These are phyloP conservation scores for Orthonyx spaldingii DNA, from an alignment of 2,113 vertebrate genomes.

Conservation along the genomic window DNA sequence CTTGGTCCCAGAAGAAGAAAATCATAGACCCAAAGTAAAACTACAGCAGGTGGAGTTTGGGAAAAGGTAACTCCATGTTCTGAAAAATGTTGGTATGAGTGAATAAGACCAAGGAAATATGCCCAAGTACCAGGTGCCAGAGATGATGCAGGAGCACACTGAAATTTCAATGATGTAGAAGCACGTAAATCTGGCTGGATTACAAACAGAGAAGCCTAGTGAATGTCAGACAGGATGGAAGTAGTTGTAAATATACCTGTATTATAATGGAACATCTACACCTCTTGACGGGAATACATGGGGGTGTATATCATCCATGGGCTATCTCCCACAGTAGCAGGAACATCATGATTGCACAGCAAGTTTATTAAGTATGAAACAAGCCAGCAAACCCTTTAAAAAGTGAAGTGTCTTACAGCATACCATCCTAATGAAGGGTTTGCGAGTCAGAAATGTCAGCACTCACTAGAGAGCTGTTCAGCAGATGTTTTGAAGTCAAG, in stretches of 20 bases:
- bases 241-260: conserved; percentile 2
- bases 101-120: neutral
- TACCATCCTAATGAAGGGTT: neutral
- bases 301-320: neutral
- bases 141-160: neutral
- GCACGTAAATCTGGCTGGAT: neutral
- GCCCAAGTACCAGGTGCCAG: neutral
- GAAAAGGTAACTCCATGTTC: neutral
- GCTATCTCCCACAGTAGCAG: neutral
- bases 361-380: neutral
- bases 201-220: neutral
- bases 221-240: neutral
- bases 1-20: neutral
- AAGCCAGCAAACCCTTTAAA: neutral
- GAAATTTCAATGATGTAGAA: neutral
- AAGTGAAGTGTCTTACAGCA: neutral
- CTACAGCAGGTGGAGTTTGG: neutral
- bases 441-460: neutral
- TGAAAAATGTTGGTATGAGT: neutral
- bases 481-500: neutral
- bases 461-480: neutral
- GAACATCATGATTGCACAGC: neutral
- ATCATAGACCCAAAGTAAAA: neutral
- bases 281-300: neutral
- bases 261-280: neutral